Evolutionary conservation across 2,888 invertebrate genomes (phyloP), one percentile per base, ranked within the genome.

Genomic region (Colostygia pectinataria): DNA sequence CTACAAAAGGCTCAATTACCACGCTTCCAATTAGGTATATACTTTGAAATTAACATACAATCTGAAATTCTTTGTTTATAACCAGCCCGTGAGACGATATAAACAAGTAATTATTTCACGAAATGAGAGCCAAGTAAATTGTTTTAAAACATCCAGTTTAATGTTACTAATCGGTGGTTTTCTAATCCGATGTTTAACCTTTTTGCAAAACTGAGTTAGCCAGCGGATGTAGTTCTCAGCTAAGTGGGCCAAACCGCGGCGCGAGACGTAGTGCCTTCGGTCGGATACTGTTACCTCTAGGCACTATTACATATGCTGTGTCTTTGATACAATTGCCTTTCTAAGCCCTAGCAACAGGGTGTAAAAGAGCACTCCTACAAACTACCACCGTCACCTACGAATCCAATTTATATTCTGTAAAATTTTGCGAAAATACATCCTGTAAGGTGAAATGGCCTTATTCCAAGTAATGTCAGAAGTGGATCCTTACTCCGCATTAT

Each of bases 261-360:
- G 15, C 4, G 4, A 4, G n/a, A n/a, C n/a, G 14, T 13, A 69
- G 72, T 64, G 65, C 71, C 55, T 65, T 57, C 61, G 57, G 63
- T 56, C 62, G 59, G 69, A 69, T 77, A 80, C 75, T 77, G 78
- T 83, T 77, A 74, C 80, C 74, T 72, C 39, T 13, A 15, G 20
- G 14, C 14, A 46, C 46, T 52, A 18, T 8, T 29, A 25, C 38
- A 39, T 46, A 46, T 33, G 23, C 52, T 52, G 52, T 38, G 24
- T 2, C 25, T 37, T 67, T 76, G 72, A 74, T 74, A 75, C 80
- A 74, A 71, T 73, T 69, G 70, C 79, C 81, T 83, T 83, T 83
- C 81, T 79, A 82, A 53, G 55, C 57, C 47, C 49, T 57, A 49
- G 44, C 70, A 65, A 65, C n/a, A n/a, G n/a, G n/a, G n/a, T n/a